Percentiles rank a stretch among this genome's conserved stretches.
Conservation (phyloP, 1,140 invertebrate genomes). For the Adelges cooleyi region DNA sequence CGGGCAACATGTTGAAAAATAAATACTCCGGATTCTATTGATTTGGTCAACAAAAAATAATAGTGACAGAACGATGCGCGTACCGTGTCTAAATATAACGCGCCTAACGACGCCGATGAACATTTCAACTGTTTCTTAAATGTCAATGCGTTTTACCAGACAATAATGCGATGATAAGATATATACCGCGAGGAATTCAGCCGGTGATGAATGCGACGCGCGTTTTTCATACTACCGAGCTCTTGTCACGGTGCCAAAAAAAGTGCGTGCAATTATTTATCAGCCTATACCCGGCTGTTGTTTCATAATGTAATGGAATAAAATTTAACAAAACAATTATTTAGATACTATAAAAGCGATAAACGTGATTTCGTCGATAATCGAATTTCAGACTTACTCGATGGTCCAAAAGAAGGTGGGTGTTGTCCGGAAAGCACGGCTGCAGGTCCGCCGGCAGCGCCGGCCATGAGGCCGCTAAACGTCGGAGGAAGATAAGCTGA, state of each 20-base stretch:
- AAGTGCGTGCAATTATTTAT: constrained; percentile 27
- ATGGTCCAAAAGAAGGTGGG: constrained; percentile 5
- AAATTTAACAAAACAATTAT: too few species aligned
- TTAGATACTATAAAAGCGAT: too few species aligned
- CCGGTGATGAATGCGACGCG: constrained; percentile 10
- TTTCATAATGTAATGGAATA: too few species aligned
- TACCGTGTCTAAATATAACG: constrained; percentile 21
- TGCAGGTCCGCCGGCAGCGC: background rate
- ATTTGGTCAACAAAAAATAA: constrained; percentile 9
- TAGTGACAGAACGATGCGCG: background rate
- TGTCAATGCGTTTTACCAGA: constrained; percentile 24
- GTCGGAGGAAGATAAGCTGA: constrained; percentile 30
- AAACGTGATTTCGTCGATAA: too few species aligned
- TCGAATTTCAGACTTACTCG: background rate
- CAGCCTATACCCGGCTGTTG: background rate
- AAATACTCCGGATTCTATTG: constrained; percentile 19
- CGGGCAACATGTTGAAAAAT: background rate
- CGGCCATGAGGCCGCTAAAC: constrained; percentile 26
- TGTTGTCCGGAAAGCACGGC: background rate
- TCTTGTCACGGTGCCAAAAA: constrained; percentile 13
- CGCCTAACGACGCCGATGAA: constrained; percentile 8
- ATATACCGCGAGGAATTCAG: background rate
- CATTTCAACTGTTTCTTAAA: constrained; percentile 19
- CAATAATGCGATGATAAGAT: constrained; percentile 16
- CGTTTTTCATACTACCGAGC: constrained; percentile 7